phyloP scores from a whole-genome alignment of 2,113 vertebrate genomes.

The Egretta garzetta region DNA sequence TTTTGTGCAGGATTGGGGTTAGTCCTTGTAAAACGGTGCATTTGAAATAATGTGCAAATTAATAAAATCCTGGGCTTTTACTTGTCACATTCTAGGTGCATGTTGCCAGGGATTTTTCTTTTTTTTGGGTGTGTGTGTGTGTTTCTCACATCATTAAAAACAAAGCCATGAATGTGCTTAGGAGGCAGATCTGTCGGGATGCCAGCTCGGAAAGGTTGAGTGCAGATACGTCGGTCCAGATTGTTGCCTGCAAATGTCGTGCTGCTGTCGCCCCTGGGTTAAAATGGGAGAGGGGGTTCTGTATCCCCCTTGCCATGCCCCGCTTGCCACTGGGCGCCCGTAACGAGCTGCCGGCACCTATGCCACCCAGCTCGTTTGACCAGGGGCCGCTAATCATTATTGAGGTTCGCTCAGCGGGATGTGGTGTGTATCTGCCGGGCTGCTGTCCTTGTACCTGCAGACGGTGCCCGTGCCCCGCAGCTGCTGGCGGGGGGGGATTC shows the following conservation, averaged over 20 bases:
- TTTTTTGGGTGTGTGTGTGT: not conserved
- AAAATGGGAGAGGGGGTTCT: not conserved
- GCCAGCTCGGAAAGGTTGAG: not conserved
- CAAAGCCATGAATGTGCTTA: not conserved
- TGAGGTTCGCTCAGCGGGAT: not conserved
- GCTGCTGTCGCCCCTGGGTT: not conserved
- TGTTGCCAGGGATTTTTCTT: not conserved
- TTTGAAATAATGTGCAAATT: constrained; percentile 38
- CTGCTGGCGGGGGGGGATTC: not conserved
- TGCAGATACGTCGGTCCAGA: not conserved
- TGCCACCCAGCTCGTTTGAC: not conserved
- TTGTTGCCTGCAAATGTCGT: not conserved
- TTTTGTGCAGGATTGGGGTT: constrained; percentile 60
- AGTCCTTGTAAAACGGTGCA: constrained; percentile 17
- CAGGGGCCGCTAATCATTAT: fast-evolving
- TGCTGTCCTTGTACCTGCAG: constrained; percentile 36
- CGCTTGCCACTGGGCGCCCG: fast-evolving
- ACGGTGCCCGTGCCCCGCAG: not conserved
- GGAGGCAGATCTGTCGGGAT: not conserved
- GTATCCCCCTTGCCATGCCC: not conserved
- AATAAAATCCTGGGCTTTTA: constrained; percentile 36
- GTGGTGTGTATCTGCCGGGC: not conserved
- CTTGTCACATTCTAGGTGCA: not conserved
- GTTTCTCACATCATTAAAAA: constrained; percentile 1
- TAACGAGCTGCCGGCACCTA: not conserved